Evolutionary conservation across 2,888 invertebrate species (phyloP).

Genomic region (Drosophila multiciliata): DNA sequence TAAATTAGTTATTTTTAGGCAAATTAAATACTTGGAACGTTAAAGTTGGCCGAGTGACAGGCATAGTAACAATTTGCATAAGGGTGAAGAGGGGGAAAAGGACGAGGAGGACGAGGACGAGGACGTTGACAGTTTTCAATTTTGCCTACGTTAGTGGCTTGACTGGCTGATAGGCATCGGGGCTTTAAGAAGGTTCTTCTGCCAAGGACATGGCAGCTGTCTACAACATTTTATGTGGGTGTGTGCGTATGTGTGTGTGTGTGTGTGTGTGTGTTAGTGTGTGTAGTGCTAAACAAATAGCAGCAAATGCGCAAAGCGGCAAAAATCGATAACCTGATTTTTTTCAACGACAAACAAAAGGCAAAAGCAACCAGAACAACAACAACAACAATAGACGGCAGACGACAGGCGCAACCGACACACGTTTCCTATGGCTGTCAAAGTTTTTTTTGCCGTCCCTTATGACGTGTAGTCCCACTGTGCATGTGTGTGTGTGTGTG

Average conservation of each 20-base stretch:
- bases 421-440: slow-evolving; percentile 53
- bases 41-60: slow-evolving; percentile 13
- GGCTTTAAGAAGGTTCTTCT: slow-evolving; percentile 53
- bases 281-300: slow-evolving; percentile 50
- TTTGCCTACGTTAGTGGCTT: slow-evolving; percentile 18
- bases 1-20: slow-evolving; percentile 54
- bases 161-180: slow-evolving; percentile 31
- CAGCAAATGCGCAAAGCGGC: slow-evolving; percentile 56
- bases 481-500: slow-evolving; percentile 5
- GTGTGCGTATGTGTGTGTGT: not conserved
- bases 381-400: slow-evolving; percentile 10
- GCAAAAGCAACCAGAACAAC: slow-evolving; percentile 17
- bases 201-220: slow-evolving; percentile 54
- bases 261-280: slow-evolving; percentile 23
- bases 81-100: not conserved
- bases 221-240: slow-evolving; percentile 27
- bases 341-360: slow-evolving; percentile 73
- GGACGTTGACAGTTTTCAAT: slow-evolving; percentile 45
- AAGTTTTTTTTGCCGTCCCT: slow-evolving; percentile 30
- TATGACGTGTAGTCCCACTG: not conserved
- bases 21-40: slow-evolving; percentile 52
- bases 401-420: slow-evolving; percentile 47
- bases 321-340: slow-evolving; percentile 78
- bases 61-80: slow-evolving; percentile 34
- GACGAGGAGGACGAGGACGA: slow-evolving; percentile 2